phyloP scores from a whole-genome alignment of 1,140 invertebrate species.

The Liolophura sinensis region DNA sequence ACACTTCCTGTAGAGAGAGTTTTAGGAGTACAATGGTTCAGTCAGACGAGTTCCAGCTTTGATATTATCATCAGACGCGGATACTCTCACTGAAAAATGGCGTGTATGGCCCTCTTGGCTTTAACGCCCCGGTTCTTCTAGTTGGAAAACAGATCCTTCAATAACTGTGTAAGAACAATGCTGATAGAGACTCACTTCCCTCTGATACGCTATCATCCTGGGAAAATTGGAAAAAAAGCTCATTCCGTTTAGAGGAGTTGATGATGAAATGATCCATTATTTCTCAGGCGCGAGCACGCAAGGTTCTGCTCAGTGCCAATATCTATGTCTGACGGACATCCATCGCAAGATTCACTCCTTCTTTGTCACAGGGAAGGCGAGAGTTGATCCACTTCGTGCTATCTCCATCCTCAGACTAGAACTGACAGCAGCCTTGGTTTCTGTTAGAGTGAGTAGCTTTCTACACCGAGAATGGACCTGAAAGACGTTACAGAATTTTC shows the following conservation, averaged over 20 bases:
- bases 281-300: constrained; percentile 17
- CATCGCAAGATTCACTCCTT: constrained; percentile 10
- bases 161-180: constrained; percentile 14
- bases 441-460: constrained; percentile 20
- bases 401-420: constrained; percentile 22
- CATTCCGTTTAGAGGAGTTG: background rate
- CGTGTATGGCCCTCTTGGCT: constrained; percentile 27
- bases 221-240: constrained; percentile 17
- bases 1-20: constrained; percentile 9
- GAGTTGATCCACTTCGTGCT: constrained; percentile 15
- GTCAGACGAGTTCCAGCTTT: constrained; percentile 15
- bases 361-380: constrained; percentile 23
- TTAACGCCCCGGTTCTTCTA: constrained; percentile 17
- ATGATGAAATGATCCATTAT: constrained; percentile 8
- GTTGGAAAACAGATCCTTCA: constrained; percentile 22
- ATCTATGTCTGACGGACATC: constrained; percentile 23
- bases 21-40: constrained; percentile 14
- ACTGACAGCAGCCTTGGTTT: constrained; percentile 17
- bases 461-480: constrained; percentile 5
- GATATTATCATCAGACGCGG: constrained; percentile 15
- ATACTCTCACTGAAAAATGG: constrained; percentile 16
- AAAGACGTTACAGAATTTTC: constrained; percentile 1
- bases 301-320: constrained; percentile 24
- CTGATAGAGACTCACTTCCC: background rate
- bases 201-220: constrained; percentile 10